Conservation (phyloP, 2,797 vertebrate species). For the Periparus ater region DNA sequence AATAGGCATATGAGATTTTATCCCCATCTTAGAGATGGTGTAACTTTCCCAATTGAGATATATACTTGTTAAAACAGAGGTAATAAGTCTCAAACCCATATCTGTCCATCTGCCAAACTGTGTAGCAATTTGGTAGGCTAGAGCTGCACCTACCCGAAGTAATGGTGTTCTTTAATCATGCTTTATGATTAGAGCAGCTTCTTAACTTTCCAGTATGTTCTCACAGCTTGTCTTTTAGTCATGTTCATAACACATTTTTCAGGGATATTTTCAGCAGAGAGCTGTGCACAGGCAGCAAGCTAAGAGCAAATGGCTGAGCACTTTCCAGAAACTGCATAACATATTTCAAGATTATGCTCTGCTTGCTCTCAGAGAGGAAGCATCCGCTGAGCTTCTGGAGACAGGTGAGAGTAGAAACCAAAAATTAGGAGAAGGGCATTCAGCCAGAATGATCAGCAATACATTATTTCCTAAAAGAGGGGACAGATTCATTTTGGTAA, state of each 20-base stretch:
- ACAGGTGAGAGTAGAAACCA: conserved; percentile 55
- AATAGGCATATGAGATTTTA: neutral
- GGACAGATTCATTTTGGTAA: neutral
- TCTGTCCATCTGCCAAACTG: neutral
- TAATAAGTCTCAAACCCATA: neutral
- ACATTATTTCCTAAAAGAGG: neutral
- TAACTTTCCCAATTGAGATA: neutral
- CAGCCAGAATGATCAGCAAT: neutral
- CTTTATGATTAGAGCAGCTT: neutral
- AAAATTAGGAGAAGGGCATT: neutral
- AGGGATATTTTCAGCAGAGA: conserved; percentile 70
- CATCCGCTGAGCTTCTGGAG: conserved; percentile 57
- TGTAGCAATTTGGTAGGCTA: neutral
- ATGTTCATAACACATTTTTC: conserved; percentile 54
- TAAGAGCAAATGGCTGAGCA: conserved; percentile 63
- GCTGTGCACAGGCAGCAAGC: conserved; percentile 57
- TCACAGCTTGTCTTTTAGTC: neutral
- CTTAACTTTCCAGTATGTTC: neutral
- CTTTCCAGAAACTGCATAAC: conserved; percentile 52
- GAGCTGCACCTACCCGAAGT: neutral
- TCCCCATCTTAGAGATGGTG: neutral
- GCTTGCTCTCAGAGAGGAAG: conserved; percentile 48
- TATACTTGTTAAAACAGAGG: neutral
- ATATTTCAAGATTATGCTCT: conserved; percentile 54
- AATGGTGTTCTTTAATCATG: neutral